phyloP scores from a whole-genome alignment of 2,888 invertebrate species.

The Caenorhabditis plicata region DNA sequence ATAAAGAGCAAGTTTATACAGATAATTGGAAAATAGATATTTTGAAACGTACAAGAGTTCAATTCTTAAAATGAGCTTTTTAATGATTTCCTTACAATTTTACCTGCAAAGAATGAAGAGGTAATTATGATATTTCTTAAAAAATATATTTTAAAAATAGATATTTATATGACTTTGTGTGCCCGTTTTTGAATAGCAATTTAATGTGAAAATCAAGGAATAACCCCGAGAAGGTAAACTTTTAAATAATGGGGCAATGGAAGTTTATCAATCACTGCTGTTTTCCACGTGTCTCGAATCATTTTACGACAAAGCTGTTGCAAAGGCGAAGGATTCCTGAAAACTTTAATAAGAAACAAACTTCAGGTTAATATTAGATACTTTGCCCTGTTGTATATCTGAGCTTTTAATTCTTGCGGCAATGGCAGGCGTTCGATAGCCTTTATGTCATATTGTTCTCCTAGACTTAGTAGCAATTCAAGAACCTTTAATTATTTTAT shows the following conservation, averaged over 20 bases:
- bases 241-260: constrained; percentile 44
- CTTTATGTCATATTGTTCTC: constrained; percentile 43
- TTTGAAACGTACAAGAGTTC: too few species aligned
- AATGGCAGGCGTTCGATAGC: constrained; percentile 51
- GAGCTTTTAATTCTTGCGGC: constrained; percentile 39
- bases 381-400: constrained; percentile 38
- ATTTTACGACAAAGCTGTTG: constrained; percentile 47
- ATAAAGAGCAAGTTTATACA: too few species aligned
- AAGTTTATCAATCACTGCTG: constrained; percentile 36
- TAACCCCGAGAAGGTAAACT: constrained; percentile 50
- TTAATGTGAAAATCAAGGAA: constrained; percentile 17
- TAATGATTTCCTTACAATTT: too few species aligned
- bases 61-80: too few species aligned
- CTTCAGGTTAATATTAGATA: constrained; percentile 5
- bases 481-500: constrained; percentile 23
- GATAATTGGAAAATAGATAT: too few species aligned
- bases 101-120: too few species aligned
- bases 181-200: too few species aligned
- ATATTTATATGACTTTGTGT: too few species aligned
- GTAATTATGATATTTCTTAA: too few species aligned
- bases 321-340: constrained; percentile 48
- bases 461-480: constrained; percentile 44
- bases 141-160: too few species aligned
- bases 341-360: constrained; percentile 7
- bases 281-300: constrained; percentile 40